These are phyloP conservation scores for Unio delphinus DNA, from an alignment of 2,888 invertebrate genomes.

Conservation along the genomic window DNA sequence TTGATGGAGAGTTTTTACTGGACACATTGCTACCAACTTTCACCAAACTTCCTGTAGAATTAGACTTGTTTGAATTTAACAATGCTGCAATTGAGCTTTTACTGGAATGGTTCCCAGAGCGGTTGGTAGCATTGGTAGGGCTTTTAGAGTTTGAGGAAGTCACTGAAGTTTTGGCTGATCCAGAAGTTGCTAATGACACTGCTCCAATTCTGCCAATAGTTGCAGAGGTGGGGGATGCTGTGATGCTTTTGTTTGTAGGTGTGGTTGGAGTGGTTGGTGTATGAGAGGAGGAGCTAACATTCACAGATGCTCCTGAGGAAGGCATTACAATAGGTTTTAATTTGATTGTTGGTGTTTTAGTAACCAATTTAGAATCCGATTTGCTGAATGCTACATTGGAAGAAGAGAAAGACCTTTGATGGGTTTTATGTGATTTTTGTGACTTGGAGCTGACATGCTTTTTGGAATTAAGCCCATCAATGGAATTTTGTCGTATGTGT, in stretches of 20 bases:
- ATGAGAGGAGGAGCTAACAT: conserved; percentile 18
- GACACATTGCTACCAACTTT: no score
- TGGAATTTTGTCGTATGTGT: conserved; percentile 11
- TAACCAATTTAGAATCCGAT: conserved; percentile 58
- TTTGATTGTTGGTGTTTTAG: conserved; percentile 63
- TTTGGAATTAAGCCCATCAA: conserved; percentile 16
- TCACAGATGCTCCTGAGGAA: conserved; percentile 55
- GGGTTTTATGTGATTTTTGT: conserved; percentile 42
- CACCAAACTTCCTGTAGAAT: no score
- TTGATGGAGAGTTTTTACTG: no score
- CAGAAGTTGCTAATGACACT: conserved; percentile 44
- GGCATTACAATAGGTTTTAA: conserved; percentile 80
- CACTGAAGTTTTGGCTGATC: conserved; percentile 17
- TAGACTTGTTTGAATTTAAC: no score
- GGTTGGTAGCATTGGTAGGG: no score
- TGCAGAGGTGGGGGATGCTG: conserved; percentile 46
- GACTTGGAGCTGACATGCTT: conserved; percentile 26
- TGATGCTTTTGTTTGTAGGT: conserved; percentile 22
- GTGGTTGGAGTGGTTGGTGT: conserved; percentile 24
- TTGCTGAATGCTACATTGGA: conserved; percentile 37
- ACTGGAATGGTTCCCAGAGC: no score
- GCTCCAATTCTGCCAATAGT: conserved; percentile 47
- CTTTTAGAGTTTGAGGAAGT: no score
- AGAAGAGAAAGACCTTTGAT: conserved; percentile 27
- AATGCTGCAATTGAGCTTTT: no score